A percentile compares a stretch with the other conserved stretches of the same genome.
Evolutionary conservation across 30 jellyfish, hydroid and myxozoan species (phyloP).

Genomic region (Euphysa ruthae): DNA sequence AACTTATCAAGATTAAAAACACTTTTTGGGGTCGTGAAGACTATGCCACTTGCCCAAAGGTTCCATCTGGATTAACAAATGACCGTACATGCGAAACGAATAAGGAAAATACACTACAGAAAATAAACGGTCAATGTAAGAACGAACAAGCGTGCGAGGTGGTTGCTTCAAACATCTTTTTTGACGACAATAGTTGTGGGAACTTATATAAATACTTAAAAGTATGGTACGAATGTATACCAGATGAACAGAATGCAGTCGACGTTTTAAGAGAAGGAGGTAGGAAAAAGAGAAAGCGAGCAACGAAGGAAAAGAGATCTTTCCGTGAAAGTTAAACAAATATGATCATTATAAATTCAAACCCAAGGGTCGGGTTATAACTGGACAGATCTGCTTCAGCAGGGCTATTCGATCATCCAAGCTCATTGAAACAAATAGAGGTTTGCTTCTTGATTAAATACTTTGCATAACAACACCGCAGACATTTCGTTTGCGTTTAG

Average conservation of each 20-base stretch:
- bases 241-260: constrained; percentile 96
- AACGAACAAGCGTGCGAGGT: constrained; percentile 99
- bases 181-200: constrained; percentile 99
- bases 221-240: constrained; percentile 95
- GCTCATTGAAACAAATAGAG: no score
- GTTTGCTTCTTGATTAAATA: no score
- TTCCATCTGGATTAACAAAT: constrained; percentile 91
- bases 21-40: constrained; percentile 99
- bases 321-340: constrained; percentile 77
- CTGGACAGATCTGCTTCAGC: no score
- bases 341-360: no score
- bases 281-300: constrained; percentile 87
- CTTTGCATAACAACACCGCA: no score
- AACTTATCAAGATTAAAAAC: constrained; percentile 60
- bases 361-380: no score
- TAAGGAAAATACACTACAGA: constrained; percentile 62
- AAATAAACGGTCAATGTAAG: constrained; percentile 97
- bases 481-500: no score
- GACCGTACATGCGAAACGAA: constrained; percentile 96
- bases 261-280: constrained; percentile 96
- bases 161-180: constrained; percentile 97
- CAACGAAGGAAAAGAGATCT: constrained; percentile 92
- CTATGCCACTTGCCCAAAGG: constrained; percentile 84
- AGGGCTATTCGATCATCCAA: no score
- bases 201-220: constrained; percentile 89